These are phyloP conservation scores for Cheilosia soror DNA, from an alignment of 2,888 invertebrate genomes.

Conservation along the genomic window DNA sequence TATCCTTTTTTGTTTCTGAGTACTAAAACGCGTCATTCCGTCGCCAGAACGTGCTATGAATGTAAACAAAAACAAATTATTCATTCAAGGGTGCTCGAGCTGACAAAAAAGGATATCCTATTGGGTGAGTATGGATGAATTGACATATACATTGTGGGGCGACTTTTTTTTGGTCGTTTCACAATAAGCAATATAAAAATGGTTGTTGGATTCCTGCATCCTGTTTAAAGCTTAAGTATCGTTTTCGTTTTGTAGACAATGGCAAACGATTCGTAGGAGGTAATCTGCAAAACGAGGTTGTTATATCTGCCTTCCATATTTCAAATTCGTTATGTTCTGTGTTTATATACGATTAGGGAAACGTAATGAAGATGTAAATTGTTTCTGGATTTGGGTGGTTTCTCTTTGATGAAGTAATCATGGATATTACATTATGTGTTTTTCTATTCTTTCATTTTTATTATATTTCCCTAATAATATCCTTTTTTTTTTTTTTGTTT, in stretches of 20 bases:
- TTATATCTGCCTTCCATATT: not conserved
- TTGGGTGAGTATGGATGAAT: conserved; percentile 58
- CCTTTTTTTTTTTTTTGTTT: not conserved
- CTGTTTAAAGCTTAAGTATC: conserved; percentile 30
- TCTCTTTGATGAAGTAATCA: conserved; percentile 4
- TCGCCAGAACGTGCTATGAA: conserved; percentile 70
- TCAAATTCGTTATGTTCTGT: not conserved
- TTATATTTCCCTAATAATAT: too few species aligned
- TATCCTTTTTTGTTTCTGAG: conserved; percentile 42
- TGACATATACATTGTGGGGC: conserved; percentile 35
- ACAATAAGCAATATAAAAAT: conserved; percentile 20
- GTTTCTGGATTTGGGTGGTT: conserved; percentile 4
- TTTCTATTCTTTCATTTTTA: not conserved
- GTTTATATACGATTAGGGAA: not conserved
- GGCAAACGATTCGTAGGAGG: conserved; percentile 8
- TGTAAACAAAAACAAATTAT: conserved; percentile 72
- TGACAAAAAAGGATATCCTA: conserved; percentile 56
- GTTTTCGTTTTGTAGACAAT: conserved; percentile 8
- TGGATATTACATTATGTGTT: conserved; percentile 5
- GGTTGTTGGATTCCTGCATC: conserved; percentile 36
- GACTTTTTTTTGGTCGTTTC: not conserved
- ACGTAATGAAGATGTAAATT: conserved; percentile 19
- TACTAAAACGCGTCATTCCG: conserved; percentile 63
- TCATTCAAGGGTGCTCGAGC: conserved; percentile 49
- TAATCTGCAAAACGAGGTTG: conserved; percentile 7